A percentile compares a stretch with the other conserved stretches of the same genome.
Conservation (phyloP, 2,888 invertebrate genomes). For the Amblyteles armatorius region DNA sequence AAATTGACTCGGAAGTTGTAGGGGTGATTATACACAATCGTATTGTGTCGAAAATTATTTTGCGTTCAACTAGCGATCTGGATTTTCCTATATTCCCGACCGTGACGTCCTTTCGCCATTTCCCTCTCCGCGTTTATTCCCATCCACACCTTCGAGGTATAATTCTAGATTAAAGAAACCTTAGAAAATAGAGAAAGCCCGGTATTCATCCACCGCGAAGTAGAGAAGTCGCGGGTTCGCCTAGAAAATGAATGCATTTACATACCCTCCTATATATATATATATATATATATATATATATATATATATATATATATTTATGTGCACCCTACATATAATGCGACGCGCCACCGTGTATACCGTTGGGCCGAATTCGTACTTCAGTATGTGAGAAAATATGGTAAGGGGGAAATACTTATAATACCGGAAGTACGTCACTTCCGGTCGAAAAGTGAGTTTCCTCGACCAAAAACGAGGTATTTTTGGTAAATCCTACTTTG, state of each 20-base stretch:
- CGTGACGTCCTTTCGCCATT: constrained; percentile 15
- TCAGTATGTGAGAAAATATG: too few species aligned
- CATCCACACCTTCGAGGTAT: constrained; percentile 69
- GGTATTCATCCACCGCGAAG: constrained; percentile 75
- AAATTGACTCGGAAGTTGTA: background rate
- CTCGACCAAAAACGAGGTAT: too few species aligned
- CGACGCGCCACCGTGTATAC: background rate
- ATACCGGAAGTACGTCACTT: too few species aligned
- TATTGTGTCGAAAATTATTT: background rate
- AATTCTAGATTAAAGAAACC: constrained; percentile 83
- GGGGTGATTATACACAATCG: background rate
- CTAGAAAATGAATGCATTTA: constrained; percentile 76
- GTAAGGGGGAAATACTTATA: too few species aligned
- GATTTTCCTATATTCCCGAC: background rate
- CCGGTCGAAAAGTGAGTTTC: too few species aligned
- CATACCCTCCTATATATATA: constrained; percentile 48
- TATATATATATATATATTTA: too few species aligned
- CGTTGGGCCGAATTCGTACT: background rate
- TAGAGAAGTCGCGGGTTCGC: constrained; percentile 64
- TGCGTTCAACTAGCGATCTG: background rate
- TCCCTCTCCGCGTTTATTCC: constrained; percentile 16
- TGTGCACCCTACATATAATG: background rate
- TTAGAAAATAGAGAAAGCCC: constrained; percentile 68
- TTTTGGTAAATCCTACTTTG: too few species aligned
- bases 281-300: too few species aligned